A percentile compares a stretch with the other conserved stretches of the same genome.
These are phyloP conservation scores for Bombyx mandarina DNA, from an alignment of 1,140 invertebrate species.

Conservation along the genomic window DNA sequence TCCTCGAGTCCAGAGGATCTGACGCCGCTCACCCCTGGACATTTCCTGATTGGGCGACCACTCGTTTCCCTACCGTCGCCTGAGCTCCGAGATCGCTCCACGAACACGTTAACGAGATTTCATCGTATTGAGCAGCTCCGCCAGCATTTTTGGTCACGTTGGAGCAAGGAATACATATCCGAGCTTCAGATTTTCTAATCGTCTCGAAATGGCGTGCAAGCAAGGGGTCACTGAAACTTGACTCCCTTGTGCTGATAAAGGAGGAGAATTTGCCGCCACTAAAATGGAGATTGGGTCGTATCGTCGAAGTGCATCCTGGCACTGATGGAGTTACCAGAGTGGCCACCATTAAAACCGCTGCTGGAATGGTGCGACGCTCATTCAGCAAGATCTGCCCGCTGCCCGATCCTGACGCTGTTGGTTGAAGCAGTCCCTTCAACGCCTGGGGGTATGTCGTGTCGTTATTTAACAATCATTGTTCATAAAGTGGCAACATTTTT, in stretches of 20 bases:
- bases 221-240: constrained; percentile 5
- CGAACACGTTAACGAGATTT: constrained; percentile 18
- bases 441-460: constrained; percentile 10
- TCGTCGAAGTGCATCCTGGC: constrained; percentile 10
- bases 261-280: constrained; percentile 16
- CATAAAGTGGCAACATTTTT: no score
- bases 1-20: constrained; percentile 17
- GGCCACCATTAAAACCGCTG: constrained; percentile 12
- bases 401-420: not conserved
- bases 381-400: constrained; percentile 15
- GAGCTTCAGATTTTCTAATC: constrained; percentile 10
- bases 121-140: constrained; percentile 12
- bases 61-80: constrained; percentile 20
- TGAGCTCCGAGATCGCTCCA: not conserved
- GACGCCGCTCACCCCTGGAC: constrained; percentile 25
- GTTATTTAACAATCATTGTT: no score
- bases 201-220: constrained; percentile 13
- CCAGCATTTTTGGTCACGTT: constrained; percentile 46
- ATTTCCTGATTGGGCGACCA: constrained; percentile 38
- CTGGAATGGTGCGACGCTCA: constrained; percentile 9
- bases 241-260: constrained; percentile 11
- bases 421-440: constrained; percentile 11
- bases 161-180: constrained; percentile 32
- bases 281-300: constrained; percentile 14
- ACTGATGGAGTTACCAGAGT: constrained; percentile 3